Conservation (phyloP, 2,113 vertebrate genomes). For the Spilogale gracilis region DNA sequence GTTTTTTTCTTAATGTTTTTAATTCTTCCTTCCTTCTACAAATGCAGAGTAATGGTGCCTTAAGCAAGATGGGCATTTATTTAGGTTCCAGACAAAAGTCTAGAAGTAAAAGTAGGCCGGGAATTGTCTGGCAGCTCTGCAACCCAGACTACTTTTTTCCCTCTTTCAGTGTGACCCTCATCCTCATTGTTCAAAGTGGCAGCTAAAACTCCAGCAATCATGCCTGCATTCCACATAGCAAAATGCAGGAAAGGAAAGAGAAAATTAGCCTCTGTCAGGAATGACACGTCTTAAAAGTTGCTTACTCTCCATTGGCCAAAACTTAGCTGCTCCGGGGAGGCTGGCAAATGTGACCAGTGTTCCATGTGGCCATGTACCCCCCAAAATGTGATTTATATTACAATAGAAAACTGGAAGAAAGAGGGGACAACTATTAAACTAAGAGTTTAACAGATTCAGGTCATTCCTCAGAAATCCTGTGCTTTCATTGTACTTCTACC, state of each 20-base stretch:
- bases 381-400: neutral
- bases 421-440: neutral
- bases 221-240: neutral
- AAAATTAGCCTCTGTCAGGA: neutral
- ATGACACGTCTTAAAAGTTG: neutral
- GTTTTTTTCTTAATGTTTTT: constrained; percentile 10
- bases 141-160: neutral
- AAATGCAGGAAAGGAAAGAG: neutral
- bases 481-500: neutral
- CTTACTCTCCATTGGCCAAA: neutral
- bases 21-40: neutral
- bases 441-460: neutral
- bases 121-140: neutral
- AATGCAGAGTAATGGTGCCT: neutral
- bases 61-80: neutral
- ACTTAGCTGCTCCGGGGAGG: neutral
- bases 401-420: neutral
- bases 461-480: neutral
- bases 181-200: neutral
- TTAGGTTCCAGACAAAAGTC: neutral
- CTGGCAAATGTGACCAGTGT: neutral
- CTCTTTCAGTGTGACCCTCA: neutral
- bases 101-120: neutral
- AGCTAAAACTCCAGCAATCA: neutral
- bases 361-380: neutral